Conservation (phyloP, 2,797 vertebrate species). For the Peromyscus aztecus region DNA sequence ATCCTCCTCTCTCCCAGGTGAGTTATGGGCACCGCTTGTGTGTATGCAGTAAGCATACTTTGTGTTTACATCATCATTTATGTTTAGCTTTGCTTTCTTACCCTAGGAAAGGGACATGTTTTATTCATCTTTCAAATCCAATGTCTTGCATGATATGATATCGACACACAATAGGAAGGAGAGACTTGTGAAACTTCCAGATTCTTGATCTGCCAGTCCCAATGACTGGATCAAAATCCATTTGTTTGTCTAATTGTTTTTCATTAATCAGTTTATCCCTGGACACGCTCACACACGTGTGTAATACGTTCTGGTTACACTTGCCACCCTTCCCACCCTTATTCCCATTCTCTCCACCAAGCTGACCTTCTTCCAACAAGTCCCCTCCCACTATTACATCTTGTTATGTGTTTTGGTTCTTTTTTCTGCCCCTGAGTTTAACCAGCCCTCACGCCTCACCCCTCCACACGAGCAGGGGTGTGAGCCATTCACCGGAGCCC, state of each 20-base stretch:
- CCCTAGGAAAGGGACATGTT: neutral
- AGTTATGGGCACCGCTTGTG: neutral
- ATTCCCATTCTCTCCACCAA: neutral
- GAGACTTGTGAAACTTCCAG: neutral
- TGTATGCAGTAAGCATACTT: accelerated
- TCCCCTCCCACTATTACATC: neutral
- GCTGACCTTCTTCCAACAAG: neutral
- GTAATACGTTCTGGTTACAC: neutral
- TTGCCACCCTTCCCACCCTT: neutral
- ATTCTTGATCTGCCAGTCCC: neutral
- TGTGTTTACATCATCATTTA: neutral
- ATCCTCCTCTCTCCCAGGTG: neutral
- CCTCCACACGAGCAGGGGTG: neutral
- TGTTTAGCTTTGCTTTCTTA: neutral
- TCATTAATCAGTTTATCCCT: neutral
- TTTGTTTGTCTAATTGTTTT: neutral
- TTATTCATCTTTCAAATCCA: neutral
- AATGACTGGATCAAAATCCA: neutral
- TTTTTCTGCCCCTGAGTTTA: neutral
- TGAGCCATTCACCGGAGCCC: neutral
- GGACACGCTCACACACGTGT: neutral
- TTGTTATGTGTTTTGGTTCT: neutral
- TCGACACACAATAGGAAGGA: neutral
- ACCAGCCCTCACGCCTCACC: neutral
- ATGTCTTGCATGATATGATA: neutral